Evolutionary conservation across 53 echinoderm and acorn worm species (phyloP), one percentile per base, ranked within the genome.

Genomic region (Astropecten irregularis): DNA sequence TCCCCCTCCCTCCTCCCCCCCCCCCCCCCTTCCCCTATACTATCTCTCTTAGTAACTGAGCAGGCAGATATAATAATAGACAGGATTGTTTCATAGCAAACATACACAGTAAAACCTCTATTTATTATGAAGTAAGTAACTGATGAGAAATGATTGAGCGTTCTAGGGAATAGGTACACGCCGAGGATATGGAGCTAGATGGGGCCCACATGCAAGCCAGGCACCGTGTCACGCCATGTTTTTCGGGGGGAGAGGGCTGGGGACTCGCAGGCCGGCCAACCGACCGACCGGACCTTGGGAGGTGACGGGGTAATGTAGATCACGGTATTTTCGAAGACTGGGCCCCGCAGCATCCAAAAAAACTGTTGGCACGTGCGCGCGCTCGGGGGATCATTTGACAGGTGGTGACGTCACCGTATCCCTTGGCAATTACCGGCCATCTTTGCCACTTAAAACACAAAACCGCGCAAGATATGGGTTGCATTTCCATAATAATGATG

Each of bases 211-310:
- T 9, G 30, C 19, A 38, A 9, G 65, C 38, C 18, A 15, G 15
- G 37, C 18, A 29, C 28, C 26, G 28, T 58, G 4, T 27, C 51
- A 19, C 59, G 28, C 59, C 59, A 58, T 58, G 23, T 27, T 51
- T 51, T 51, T 16, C n/a, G n/a, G n/a, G n/a, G n/a, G n/a, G n/a
- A n/a, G n/a, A n/a, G n/a, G n/a, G n/a, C n/a, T n/a, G n/a, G n/a
- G n/a, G n/a, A 3, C 18, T 51, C 9, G 18, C 20, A 65, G 65
- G 36, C 20, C 65, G 37, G 65, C 35, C 65, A 37, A n/a, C n/a
- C n/a, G n/a, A n/a, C n/a, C 38, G n/a, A 20, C 13, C 65, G 65
- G 38, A 38, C 65, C 65, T 65, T 65, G 65, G 19, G 18, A 65
- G 65, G 65, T 65, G 65, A n/a, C 65, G 59, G 28, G 2, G n/a